phyloP scores from a whole-genome alignment of 1,140 invertebrate species.

The Neotoxoptera formosana region DNA sequence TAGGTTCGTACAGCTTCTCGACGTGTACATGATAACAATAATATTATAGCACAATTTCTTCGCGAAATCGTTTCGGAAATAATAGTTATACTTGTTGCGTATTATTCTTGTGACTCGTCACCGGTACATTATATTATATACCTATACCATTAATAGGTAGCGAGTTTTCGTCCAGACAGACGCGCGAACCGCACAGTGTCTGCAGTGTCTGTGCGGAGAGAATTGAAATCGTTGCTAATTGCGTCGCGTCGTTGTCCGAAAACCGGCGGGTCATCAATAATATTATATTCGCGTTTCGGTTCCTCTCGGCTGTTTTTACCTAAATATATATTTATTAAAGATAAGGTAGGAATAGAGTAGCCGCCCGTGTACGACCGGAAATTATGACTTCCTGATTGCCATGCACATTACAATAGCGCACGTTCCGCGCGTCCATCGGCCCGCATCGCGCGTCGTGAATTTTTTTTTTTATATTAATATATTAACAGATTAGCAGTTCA shows the following conservation, averaged over 20 bases:
- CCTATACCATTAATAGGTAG: no score
- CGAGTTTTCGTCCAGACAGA: background rate
- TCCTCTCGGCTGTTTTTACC: background rate
- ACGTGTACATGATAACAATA: background rate
- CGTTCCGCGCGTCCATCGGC: background rate
- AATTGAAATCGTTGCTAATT: conserved; percentile 22
- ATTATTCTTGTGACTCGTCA: background rate
- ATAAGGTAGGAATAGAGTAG: background rate
- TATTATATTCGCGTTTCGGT: background rate
- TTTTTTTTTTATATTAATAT: background rate
- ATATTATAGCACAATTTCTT: background rate
- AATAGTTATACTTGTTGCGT: background rate
- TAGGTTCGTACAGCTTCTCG: background rate
- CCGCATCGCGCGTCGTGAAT: background rate
- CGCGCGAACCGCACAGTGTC: background rate
- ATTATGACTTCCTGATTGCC: background rate
- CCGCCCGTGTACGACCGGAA: background rate
- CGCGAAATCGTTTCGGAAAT: conserved; percentile 12
- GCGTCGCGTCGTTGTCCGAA: background rate
- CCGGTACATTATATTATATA: background rate
- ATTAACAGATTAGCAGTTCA: background rate
- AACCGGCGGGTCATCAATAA: background rate
- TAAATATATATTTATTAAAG: conserved; percentile 9
- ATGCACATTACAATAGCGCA: background rate
- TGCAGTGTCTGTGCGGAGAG: background rate